phyloP scores from a whole-genome alignment of 2,113 vertebrate genomes.

The Panthera leo region DNA sequence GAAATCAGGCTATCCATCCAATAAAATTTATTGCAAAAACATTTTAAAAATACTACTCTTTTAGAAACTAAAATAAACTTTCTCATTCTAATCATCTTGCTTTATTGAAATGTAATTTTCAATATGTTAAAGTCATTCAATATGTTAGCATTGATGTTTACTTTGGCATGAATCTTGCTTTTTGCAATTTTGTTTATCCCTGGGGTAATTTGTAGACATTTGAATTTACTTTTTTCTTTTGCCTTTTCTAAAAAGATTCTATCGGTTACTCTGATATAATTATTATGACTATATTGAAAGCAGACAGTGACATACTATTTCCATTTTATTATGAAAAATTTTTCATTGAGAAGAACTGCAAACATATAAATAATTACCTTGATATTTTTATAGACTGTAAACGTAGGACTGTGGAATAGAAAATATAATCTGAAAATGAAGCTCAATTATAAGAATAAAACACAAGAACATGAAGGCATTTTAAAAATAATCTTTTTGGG shows the following conservation, averaged over 20 bases:
- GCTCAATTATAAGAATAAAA: not conserved
- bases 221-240: not conserved
- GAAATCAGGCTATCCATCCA: slow-evolving; percentile 21
- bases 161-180: not conserved
- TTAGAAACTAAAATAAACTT: slow-evolving; percentile 19
- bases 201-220: not conserved
- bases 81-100: not conserved
- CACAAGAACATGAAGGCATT: not conserved
- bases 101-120: not conserved
- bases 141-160: not conserved
- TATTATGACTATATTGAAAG: not conserved
- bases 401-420: not conserved
- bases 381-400: not conserved
- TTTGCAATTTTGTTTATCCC: not conserved
- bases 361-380: not conserved
- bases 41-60: not conserved
- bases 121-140: not conserved
- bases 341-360: not conserved
- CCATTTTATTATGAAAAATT: not conserved
- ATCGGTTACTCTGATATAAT: not conserved
- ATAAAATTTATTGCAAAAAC: slow-evolving; percentile 42
- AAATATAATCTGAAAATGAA: slow-evolving; percentile 1
- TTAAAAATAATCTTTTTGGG: not conserved
- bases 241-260: not conserved
- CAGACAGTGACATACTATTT: not conserved